Base-by-base conservation (phyloP, 92 coral and sea anemone species). In the Montipora capitata region DNA sequence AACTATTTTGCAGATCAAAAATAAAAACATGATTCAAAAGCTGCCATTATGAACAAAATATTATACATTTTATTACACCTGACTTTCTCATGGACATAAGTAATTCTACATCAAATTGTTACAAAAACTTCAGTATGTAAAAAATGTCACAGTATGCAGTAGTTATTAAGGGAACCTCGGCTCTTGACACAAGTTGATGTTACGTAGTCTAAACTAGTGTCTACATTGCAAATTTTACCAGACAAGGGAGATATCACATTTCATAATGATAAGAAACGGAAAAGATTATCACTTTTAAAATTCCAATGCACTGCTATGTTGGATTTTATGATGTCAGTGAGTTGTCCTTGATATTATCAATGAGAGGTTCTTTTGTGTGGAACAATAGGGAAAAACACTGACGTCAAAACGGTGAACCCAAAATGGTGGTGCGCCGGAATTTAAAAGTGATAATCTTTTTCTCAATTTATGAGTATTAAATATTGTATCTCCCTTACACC, bases 191-290 rank as follows among this genome's bases (percentile, higher is more conserved):
- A 68, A 68, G 74, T 68, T 38, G 49, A 68, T 13, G 2, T 11
- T 68, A 68, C 7, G 74, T 68, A 7, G 74, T 42, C 49, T 42
- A 38, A 68, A 68, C 43, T 68, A 68, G 49, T 68, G 74, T 42
- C 74, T 68, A 68, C 27, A 68, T 68, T 68, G 49, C 74, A 68
- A 69, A 65, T 65, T 65, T 65, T 65, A 65, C 71, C 71, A 39
- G 71, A 65, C 71, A 65, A 69, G 11, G 75, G 13, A 69, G 20
- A 69, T 40, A 14, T 69, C 39, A 43, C 75, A 40, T 69, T 38
- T 69, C 43, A 69, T 69, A 69, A 68, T 68, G 74, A 68, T 68
- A 27, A 68, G 48, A 38, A 68, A 68, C 17, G 74, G 49, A 38
- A 68, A 68, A 38, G 74, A 68, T 68, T 68, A 42, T 42, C 74